Evolutionary conservation across 2,797 vertebrate species (phyloP), one percentile per base, ranked within the genome.

Genomic region (Anas capensis): DNA sequence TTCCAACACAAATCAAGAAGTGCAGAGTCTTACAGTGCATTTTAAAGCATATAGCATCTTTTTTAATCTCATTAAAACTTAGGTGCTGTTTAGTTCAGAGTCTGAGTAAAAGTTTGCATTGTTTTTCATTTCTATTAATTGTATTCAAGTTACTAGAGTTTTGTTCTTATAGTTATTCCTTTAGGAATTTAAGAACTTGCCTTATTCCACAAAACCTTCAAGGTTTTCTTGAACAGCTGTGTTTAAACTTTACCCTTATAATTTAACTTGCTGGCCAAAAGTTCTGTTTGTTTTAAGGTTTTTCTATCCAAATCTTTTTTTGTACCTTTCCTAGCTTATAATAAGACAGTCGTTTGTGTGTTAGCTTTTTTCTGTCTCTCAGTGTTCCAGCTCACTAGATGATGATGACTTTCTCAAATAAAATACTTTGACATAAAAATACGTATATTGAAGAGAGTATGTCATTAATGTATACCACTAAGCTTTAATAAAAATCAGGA

Each of bases 241-340:
- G 34, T 93, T 94, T 84, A 76, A 88, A 76, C 26, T 90, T 86
- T 31, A 81, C 2, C 36, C 58, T 88, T 76, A 6, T 44, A 76
- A 88, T 90, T 88, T 79, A 70, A 88, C 36, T 72, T 76, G 9
- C 29, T 46, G 77, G 46, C 11, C 86, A 90, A 58, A 69, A 62
- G 49, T 66, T 86, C 72, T 80, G 29, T 65, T 94, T 93, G 68
- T 31, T 80, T 94, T 71, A 60, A 60, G 84, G 31, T 34, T 87
- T 93, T 82, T 71, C 21, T 69, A 66, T n/a, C 23, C 4, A 1
- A 17, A 12, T 42, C 27, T 66, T 71, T 87, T 79, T 70, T 86
- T 36, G 16, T 48, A 70, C n/a, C 17, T 82, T 90, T 57, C 48
- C 29, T 60, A 88, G 64, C 5, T 60, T 81, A 77, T 81, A 79